These are phyloP conservation scores for Zaprionus inermis DNA, from an alignment of 1,140 invertebrate genomes.

Conservation along the genomic window DNA sequence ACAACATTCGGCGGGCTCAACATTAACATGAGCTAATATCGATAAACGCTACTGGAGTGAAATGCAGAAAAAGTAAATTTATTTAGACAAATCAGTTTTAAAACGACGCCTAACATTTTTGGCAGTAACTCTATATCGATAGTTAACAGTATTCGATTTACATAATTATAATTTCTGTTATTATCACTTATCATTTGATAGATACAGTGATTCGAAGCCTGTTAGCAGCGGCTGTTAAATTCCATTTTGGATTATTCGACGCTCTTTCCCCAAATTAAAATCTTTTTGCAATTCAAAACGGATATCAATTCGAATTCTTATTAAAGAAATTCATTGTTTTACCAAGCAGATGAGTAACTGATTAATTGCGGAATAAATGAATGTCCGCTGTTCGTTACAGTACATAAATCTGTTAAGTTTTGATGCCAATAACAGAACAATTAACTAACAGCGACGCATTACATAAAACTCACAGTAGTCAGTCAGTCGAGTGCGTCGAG, in stretches of 20 bases:
- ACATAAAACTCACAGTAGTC: slow-evolving; percentile 67
- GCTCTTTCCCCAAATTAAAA: neutral
- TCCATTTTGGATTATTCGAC: slow-evolving; percentile 5
- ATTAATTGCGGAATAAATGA: slow-evolving; percentile 2
- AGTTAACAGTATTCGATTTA: slow-evolving; percentile 69
- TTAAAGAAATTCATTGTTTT: neutral
- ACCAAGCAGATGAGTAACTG: neutral
- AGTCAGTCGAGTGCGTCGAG: slow-evolving; percentile 81
- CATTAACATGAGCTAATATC: slow-evolving; percentile 18
- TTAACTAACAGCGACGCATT: slow-evolving; percentile 49
- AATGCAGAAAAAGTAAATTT: slow-evolving; percentile 25
- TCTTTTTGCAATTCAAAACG: neutral
- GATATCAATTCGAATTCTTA: neutral
- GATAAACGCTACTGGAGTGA: slow-evolving; percentile 33
- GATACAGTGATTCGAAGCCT: neutral
- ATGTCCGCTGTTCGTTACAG: slow-evolving; percentile 41
- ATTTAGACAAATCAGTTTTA: slow-evolving; percentile 10
- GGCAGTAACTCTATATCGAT: slow-evolving; percentile 55
- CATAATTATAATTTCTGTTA: slow-evolving; percentile 49
- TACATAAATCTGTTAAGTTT: slow-evolving; percentile 40
- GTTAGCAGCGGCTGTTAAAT: slow-evolving; percentile 16
- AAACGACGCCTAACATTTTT: slow-evolving; percentile 33
- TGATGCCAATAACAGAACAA: slow-evolving; percentile 40
- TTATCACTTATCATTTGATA: slow-evolving; percentile 18
- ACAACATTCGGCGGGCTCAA: slow-evolving; percentile 28